A percentile compares a stretch with the other conserved stretches of the same genome.
Conservation (phyloP, 2,113 vertebrate species). For the Anolis sagrei region DNA sequence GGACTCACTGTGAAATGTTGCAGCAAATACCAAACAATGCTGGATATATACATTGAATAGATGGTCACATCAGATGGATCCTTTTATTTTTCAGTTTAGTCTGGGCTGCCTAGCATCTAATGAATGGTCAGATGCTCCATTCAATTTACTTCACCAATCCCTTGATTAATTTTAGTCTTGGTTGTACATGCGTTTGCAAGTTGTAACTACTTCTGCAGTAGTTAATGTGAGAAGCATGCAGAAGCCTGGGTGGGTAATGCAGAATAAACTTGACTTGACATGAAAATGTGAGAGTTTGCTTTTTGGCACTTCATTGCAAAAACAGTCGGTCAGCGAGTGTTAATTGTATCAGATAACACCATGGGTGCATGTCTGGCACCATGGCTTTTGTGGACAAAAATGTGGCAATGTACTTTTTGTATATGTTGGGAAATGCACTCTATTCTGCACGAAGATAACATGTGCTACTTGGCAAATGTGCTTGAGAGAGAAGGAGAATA, state of each 20-base stretch:
- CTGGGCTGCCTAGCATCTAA: no score
- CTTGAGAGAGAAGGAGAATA: not conserved
- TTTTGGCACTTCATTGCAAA: no score
- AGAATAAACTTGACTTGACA: no score
- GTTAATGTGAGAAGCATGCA: not conserved
- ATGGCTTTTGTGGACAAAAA: not conserved
- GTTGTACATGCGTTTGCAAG: not conserved
- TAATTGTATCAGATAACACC: no score
- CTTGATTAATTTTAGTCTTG: not conserved
- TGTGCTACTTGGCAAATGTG: not conserved
- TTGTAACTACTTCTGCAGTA: not conserved
- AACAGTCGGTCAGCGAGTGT: not conserved
- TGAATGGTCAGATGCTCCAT: not conserved
- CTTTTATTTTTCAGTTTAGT: not conserved
- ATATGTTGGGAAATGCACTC: not conserved
- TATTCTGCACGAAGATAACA: not conserved
- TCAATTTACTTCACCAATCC: not conserved
- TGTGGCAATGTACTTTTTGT: not conserved
- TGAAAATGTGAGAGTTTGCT: no score
- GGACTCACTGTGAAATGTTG: not conserved
- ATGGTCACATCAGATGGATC: not conserved
- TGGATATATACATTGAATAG: not conserved
- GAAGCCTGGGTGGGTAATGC: no score
- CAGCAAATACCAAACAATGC: no score
- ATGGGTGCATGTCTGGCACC: not conserved